phyloP scores from a whole-genome alignment of 2,888 invertebrate species.

The Patella ulyssiponensis region DNA sequence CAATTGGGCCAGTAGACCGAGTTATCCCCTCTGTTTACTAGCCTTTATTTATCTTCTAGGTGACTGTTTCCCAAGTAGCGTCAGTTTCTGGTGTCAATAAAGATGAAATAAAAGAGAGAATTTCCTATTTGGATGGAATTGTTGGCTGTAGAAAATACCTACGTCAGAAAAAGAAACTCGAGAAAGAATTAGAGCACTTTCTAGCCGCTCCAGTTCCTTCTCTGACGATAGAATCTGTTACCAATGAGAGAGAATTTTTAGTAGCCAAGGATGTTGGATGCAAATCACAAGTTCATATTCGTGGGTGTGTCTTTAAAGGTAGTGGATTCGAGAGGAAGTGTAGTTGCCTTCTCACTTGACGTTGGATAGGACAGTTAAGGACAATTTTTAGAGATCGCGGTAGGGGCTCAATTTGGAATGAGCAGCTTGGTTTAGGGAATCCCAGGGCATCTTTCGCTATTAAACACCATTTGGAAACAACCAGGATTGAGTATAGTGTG shows the following conservation, averaged over 20 bases:
- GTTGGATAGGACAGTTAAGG: neutral
- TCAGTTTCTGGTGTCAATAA: neutral
- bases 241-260: neutral
- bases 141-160: neutral
- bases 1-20: no score
- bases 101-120: neutral
- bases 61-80: no score
- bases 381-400: neutral
- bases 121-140: neutral
- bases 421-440: neutral
- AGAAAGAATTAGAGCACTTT: neutral
- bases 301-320: neutral
- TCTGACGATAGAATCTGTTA: neutral
- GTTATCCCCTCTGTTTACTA: no score
- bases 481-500: neutral
- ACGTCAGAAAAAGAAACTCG: neutral
- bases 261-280: neutral
- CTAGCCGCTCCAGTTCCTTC: neutral
- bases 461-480: neutral
- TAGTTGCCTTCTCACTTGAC: neutral
- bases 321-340: neutral
- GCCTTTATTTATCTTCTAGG: no score
- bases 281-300: neutral
- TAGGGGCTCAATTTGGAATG: neutral
- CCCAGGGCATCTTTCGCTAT: neutral